Base-by-base conservation (phyloP, 2,888 invertebrate species). In the Brachycybe producta region DNA sequence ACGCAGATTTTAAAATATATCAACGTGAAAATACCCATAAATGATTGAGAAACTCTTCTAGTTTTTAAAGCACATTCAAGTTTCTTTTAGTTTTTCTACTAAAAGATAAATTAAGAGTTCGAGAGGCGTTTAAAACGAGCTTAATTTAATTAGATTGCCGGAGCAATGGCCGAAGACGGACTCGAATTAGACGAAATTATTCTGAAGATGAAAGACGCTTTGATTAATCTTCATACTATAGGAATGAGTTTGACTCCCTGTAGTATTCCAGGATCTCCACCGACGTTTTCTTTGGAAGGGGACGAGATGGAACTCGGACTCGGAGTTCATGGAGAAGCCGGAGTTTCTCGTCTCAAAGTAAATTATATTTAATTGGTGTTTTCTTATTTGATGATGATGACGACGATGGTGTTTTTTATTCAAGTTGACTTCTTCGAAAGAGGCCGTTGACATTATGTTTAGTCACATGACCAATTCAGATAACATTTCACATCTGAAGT, bases 251-350 rank as follows among this genome's bases (percentile, higher is more conserved):
- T 84, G 39, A 72, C 72, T 39, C 74, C 80, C 0, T 82, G 82
- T 60, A 76, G 78, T 11, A 65, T 83, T 30, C 83, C 82, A 49
- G 79, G 78, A 8, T 71, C 72, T 52, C 70, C 70, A 0, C 75
- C 75, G 0, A 70, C 80, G 52, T 82, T 83, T 59, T 70, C 74
- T 47, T 69, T 84, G 49, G 70, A 69, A 0, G 57, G 67, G 0
- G 77, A 79, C 53, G 76, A 80, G 62, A 75, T 84, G 67, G 84
- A 84, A 68, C 71, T 76, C 11, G 78, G 78, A 1, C 64, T 78
- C 43, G 78, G 78, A 51, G 63, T 75, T 41, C 67, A 68, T 49
- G 68, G 67, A 4, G 72, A 73, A 59, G 75, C 76, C 24, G 76
- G 77, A 13, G 72, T 73, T 19, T 66, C 67, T 55, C 67, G 73